phyloP scores from a whole-genome alignment of 2,888 invertebrate species.

The Melanophora roralis region DNA sequence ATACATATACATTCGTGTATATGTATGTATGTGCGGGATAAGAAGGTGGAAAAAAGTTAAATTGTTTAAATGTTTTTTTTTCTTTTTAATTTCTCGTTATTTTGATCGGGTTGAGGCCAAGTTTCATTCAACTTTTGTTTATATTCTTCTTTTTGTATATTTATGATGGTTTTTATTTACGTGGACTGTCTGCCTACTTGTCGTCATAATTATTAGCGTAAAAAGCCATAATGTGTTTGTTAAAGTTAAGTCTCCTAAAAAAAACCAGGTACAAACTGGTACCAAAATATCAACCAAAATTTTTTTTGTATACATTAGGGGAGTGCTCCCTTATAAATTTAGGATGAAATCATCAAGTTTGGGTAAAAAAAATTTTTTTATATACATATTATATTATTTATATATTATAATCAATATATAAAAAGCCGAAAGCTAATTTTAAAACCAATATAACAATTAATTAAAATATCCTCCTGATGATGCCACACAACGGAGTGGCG shows the following conservation, averaged over 20 bases:
- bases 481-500: no score
- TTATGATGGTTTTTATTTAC: background rate
- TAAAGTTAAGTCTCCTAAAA: background rate
- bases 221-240: background rate
- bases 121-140: constrained; percentile 45
- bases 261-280: constrained; percentile 53
- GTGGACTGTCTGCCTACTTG: background rate
- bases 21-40: no score
- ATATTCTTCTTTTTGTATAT: background rate
- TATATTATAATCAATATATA: no score
- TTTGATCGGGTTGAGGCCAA: background rate
- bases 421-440: no score
- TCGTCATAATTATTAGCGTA: constrained; percentile 14
- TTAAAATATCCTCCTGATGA: no score
- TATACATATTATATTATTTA: no score
- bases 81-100: background rate
- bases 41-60: background rate
- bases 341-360: no score
- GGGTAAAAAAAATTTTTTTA: no score
- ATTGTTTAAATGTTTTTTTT: background rate
- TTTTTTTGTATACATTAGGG: no score
- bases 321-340: no score
- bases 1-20: no score
- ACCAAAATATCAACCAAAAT: constrained; percentile 8
- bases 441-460: no score